These are phyloP conservation scores for Struthidea cinerea DNA, from an alignment of 2,113 vertebrate species.

Conservation along the genomic window DNA sequence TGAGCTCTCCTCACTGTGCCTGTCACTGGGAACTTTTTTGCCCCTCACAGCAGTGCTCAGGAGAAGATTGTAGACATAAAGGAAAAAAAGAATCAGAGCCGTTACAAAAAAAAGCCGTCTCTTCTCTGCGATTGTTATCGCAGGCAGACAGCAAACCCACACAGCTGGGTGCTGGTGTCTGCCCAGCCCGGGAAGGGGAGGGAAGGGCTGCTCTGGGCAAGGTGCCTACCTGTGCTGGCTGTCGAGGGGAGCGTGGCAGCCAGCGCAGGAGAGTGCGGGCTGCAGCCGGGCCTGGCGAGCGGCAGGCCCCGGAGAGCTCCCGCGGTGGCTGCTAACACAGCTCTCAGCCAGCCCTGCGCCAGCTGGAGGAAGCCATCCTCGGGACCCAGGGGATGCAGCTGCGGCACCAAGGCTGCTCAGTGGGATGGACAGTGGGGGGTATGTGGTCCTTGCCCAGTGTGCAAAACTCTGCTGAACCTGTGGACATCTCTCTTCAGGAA, in stretches of 20 bases:
- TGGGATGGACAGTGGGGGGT: rapidly evolving
- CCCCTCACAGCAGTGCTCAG: background rate
- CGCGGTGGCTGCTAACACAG: rapidly evolving
- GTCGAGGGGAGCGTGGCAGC: background rate
- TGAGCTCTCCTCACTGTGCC: background rate
- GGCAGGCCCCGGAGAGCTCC: rapidly evolving
- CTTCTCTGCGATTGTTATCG: background rate
- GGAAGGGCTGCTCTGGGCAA: background rate
- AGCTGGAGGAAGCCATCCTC: background rate
- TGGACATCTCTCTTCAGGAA: background rate
- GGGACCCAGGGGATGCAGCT: background rate
- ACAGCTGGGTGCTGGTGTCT: slow-evolving; percentile 9
- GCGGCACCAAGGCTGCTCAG: rapidly evolving
- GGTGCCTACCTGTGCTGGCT: background rate
- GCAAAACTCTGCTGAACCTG: background rate
- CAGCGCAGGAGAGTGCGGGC: background rate
- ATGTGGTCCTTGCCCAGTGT: rapidly evolving
- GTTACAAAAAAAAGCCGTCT: rapidly evolving
- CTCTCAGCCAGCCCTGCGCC: background rate
- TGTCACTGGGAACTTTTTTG: background rate
- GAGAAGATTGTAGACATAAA: background rate
- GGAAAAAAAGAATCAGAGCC: background rate
- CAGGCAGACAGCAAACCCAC: slow-evolving; percentile 7
- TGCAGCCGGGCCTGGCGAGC: background rate
- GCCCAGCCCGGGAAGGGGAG: background rate